Conservation (phyloP, 1,140 invertebrate species). For the Hylaeus anthracinus region DNA sequence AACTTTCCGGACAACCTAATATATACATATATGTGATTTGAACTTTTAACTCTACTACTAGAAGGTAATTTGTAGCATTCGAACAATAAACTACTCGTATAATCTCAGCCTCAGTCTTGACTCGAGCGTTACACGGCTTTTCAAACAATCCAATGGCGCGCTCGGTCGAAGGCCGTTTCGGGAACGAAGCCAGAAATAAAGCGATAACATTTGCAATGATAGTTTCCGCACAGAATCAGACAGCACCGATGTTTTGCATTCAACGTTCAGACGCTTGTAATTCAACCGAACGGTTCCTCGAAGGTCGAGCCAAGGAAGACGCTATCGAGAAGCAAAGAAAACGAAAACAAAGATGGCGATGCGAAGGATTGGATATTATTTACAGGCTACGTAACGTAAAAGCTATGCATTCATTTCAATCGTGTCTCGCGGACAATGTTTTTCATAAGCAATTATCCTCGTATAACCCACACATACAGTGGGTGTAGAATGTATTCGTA, state of each 20-base stretch:
- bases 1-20: too few relatives aligned
- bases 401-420: neutral
- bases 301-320: constrained; percentile 5
- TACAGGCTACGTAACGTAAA: neutral
- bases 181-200: neutral
- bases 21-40: too few relatives aligned
- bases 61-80: too few relatives aligned
- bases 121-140: neutral
- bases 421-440: too few relatives aligned
- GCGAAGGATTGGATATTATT: neutral
- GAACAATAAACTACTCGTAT: too few relatives aligned
- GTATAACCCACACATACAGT: too few relatives aligned
- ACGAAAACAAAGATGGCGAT: neutral
- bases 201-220: neutral
- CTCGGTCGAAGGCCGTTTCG: neutral
- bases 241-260: neutral
- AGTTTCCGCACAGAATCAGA: neutral
- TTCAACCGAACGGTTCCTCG: neutral
- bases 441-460: neutral
- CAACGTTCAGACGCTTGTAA: neutral
- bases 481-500: too few relatives aligned
- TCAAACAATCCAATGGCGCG: neutral
- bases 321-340: neutral
- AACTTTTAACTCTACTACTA: too few relatives aligned
- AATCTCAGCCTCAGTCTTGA: too few relatives aligned